These are phyloP conservation scores for Leptoteleia sp. DNA, from an alignment of 1,140 invertebrate genomes.

Conservation along the genomic window DNA sequence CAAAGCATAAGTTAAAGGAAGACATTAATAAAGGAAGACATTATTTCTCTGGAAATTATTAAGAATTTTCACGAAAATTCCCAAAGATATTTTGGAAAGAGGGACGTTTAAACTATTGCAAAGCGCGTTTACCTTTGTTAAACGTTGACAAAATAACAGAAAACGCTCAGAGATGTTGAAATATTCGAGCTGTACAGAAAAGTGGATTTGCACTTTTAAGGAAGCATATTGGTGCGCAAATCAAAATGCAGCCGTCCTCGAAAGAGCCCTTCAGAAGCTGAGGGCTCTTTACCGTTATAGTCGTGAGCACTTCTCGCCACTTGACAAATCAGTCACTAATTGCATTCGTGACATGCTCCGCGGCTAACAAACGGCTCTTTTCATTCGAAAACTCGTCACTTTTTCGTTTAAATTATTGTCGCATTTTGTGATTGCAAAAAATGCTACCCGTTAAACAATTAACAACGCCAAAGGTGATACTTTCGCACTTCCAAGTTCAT, in stretches of 20 bases:
- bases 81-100: too few species aligned
- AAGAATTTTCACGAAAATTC: too few species aligned
- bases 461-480: too few species aligned
- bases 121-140: slow-evolving; percentile 6
- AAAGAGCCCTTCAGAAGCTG: slow-evolving; percentile 73
- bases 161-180: slow-evolving; percentile 47
- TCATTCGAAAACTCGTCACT: slow-evolving; percentile 62
- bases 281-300: slow-evolving; percentile 77
- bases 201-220: slow-evolving; percentile 74
- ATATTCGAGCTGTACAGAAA: slow-evolving; percentile 56
- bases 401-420: slow-evolving; percentile 45
- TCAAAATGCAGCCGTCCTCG: slow-evolving; percentile 79
- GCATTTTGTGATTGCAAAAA: too few species aligned
- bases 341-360: slow-evolving; percentile 80
- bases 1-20: too few species aligned
- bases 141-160: slow-evolving; percentile 27
- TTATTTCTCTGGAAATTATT: too few species aligned
- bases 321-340: slow-evolving; percentile 81
- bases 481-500: too few species aligned
- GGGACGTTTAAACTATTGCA: too few species aligned
- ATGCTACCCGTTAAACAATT: too few species aligned
- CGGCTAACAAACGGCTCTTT: slow-evolving; percentile 77
- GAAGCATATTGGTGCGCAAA: slow-evolving; percentile 76
- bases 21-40: too few species aligned
- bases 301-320: slow-evolving; percentile 75